Conservation (phyloP, 2,888 invertebrate species). For the Saturnia pavonia region DNA sequence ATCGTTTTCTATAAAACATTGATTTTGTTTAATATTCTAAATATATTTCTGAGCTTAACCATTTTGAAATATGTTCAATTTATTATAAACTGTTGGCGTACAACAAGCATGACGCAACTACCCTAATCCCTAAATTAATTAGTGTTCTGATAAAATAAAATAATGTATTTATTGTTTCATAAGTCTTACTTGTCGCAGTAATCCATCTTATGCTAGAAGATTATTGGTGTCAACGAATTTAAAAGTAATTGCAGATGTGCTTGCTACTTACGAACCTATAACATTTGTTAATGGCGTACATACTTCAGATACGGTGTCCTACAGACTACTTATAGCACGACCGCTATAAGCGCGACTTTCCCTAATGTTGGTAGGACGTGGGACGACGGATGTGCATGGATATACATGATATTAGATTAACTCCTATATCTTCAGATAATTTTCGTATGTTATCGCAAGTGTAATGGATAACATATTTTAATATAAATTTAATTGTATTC, state of each 20-base stretch:
- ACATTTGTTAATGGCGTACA: too few relatives aligned
- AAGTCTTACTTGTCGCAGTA: slow-evolving; percentile 16
- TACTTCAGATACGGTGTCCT: too few relatives aligned
- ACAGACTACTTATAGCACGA: too few relatives aligned
- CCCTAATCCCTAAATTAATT: slow-evolving; percentile 19
- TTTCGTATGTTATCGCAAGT: too few relatives aligned
- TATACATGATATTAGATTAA: too few relatives aligned
- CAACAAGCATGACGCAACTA: not conserved
- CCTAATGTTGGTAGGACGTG: too few relatives aligned
- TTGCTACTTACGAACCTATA: too few relatives aligned
- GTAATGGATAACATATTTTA: too few relatives aligned
- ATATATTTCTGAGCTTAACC: not conserved
- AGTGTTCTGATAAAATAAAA: not conserved
- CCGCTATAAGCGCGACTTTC: too few relatives aligned
- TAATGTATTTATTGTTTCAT: not conserved
- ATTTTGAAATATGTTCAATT: not conserved
- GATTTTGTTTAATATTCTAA: not conserved
- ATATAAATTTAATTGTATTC: too few relatives aligned
- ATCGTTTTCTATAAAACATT: not conserved
- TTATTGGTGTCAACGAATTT: not conserved
- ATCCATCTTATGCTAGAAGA: not conserved
- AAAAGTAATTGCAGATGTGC: not conserved
- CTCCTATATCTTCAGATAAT: too few relatives aligned
- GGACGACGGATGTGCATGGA: too few relatives aligned
- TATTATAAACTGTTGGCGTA: not conserved